phyloP scores from a whole-genome alignment of 2,797 vertebrate genomes.

The Cryptoblepharus egeriae region DNA sequence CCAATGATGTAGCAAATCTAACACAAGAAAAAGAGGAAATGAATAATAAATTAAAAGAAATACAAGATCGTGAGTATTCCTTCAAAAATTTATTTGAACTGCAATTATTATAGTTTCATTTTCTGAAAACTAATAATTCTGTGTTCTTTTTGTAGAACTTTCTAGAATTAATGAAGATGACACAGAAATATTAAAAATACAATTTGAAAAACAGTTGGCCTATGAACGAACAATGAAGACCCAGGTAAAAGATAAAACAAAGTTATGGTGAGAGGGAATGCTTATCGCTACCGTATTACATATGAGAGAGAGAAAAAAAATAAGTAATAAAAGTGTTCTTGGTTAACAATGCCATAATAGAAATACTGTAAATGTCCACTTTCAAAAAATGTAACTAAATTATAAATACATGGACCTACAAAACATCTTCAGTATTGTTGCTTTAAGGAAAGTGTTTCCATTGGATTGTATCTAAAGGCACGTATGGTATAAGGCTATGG shows the following conservation, averaged over 20 bases:
- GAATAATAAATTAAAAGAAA: slow-evolving; percentile 93
- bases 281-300: not conserved
- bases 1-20: slow-evolving; percentile 93
- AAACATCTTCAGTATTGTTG: not conserved
- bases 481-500: no score
- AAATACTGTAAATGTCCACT: not conserved
- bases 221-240: slow-evolving; percentile 96
- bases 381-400: not conserved
- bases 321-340: not conserved
- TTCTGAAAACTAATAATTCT: slow-evolving; percentile 18
- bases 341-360: not conserved
- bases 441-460: not conserved
- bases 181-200: slow-evolving; percentile 84
- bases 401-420: not conserved
- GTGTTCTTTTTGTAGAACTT: slow-evolving; percentile 79
- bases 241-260: slow-evolving; percentile 78
- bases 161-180: slow-evolving; percentile 88
- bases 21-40: slow-evolving; percentile 96
- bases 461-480: no score
- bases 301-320: not conserved
- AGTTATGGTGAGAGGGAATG: not conserved
- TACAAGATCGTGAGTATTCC: slow-evolving; percentile 88
- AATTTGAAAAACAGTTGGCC: slow-evolving; percentile 94
- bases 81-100: slow-evolving; percentile 27
- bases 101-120: not conserved